These are phyloP conservation scores for Eulemur macaco DNA, from an alignment of 2,113 vertebrate genomes.

Conservation along the genomic window DNA sequence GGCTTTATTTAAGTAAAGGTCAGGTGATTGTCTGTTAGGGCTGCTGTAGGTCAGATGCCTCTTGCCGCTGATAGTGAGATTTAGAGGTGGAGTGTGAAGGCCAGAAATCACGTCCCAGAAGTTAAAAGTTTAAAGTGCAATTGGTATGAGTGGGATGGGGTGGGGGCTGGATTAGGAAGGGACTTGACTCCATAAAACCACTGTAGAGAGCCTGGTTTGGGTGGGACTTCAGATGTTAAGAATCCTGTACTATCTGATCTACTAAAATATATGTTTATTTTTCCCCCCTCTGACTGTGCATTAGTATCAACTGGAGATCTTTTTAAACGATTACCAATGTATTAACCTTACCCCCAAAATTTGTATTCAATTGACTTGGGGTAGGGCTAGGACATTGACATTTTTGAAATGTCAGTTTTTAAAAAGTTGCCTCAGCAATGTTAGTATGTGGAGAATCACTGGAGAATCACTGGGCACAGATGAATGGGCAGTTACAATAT, in stretches of 20 bases:
- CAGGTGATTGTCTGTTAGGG: background rate
- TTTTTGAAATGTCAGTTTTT: background rate
- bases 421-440: background rate
- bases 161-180: background rate
- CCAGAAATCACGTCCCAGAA: background rate
- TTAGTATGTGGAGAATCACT: background rate
- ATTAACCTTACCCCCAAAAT: background rate
- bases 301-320: background rate
- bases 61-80: background rate
- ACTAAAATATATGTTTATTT: background rate
- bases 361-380: background rate
- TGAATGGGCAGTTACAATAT: background rate
- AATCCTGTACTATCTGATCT: background rate
- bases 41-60: background rate
- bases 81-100: background rate
- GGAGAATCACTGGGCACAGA: background rate
- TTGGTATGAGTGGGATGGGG: background rate
- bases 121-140: background rate
- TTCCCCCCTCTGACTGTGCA: background rate
- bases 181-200: background rate
- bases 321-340: background rate
- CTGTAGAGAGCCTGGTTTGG: background rate
- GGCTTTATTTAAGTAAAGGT: background rate
- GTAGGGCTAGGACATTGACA: background rate
- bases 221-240: background rate